Evolutionary conservation across 2,797 vertebrate species (phyloP).

Genomic region (Eleutherodactylus coqui): DNA sequence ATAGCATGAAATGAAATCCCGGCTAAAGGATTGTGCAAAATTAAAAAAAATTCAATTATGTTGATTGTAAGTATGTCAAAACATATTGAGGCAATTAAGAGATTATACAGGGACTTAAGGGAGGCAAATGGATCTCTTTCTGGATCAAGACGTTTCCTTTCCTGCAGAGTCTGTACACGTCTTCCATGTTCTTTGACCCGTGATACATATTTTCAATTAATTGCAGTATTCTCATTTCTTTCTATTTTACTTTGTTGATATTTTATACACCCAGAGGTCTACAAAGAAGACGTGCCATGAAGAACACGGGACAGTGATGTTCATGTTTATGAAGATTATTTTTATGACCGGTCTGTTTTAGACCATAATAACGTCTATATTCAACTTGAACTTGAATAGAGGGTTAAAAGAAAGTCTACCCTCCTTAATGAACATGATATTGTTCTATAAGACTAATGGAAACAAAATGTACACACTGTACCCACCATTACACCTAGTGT

Average conservation of each 20-base stretch:
- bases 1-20: background rate
- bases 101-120: constrained; percentile 34
- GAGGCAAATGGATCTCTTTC: constrained; percentile 36
- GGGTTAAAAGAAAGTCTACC: background rate
- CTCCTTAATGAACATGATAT: background rate
- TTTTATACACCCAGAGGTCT: background rate
- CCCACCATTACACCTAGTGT: background rate
- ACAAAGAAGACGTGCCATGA: background rate
- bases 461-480: constrained; percentile 5
- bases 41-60: constrained; percentile 19
- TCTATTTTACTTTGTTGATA: background rate
- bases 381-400: background rate
- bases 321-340: background rate
- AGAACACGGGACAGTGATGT: background rate
- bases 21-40: constrained; percentile 18
- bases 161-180: constrained; percentile 7
- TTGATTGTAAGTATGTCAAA: constrained; percentile 37
- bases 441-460: background rate
- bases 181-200: background rate
- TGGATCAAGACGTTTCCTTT: constrained; percentile 37
- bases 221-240: background rate
- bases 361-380: background rate
- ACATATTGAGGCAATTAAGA: constrained; percentile 51
- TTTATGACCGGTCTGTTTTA: background rate
- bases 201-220: background rate